Conservation (phyloP, 2,888 invertebrate species). For the Cantharis rustica region DNA sequence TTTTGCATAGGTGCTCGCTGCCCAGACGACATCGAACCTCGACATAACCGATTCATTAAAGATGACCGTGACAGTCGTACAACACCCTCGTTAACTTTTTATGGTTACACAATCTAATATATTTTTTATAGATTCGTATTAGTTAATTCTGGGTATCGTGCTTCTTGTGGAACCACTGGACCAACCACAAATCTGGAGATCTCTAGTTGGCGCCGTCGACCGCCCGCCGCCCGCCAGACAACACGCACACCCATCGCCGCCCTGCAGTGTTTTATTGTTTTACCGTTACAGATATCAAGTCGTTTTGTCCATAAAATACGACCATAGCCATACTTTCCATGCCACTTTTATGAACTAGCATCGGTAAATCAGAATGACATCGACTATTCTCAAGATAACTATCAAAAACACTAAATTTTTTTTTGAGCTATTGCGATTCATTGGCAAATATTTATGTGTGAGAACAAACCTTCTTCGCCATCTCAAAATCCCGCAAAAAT, state of each 20-base stretch:
- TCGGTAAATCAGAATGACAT: constrained; percentile 45
- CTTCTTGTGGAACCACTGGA: constrained; percentile 20
- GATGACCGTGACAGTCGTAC: constrained; percentile 1
- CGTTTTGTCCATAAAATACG: constrained; percentile 40
- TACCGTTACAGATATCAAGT: constrained; percentile 55
- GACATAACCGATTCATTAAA: constrained; percentile 27
- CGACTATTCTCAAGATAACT: constrained; percentile 28
- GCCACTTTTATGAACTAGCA: constrained; percentile 43
- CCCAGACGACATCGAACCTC: constrained; percentile 26
- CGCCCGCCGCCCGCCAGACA: constrained; percentile 53
- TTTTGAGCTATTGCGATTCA: constrained; percentile 8
- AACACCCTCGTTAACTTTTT: not conserved
- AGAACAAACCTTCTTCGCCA: not conserved
- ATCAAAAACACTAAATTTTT: constrained; percentile 19
- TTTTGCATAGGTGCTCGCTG: constrained; percentile 15
- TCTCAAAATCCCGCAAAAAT: not conserved
- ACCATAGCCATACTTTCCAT: constrained; percentile 38
- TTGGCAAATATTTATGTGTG: not conserved
- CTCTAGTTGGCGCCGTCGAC: constrained; percentile 51
- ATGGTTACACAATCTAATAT: not conserved
- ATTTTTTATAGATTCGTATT: not conserved
- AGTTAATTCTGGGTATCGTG: constrained; percentile 24
- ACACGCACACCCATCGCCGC: constrained; percentile 53
- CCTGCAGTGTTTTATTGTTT: constrained; percentile 57
- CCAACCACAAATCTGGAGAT: constrained; percentile 15